These are phyloP conservation scores for Drosophila equinoxialis DNA, from an alignment of 1,140 invertebrate species.

Conservation along the genomic window DNA sequence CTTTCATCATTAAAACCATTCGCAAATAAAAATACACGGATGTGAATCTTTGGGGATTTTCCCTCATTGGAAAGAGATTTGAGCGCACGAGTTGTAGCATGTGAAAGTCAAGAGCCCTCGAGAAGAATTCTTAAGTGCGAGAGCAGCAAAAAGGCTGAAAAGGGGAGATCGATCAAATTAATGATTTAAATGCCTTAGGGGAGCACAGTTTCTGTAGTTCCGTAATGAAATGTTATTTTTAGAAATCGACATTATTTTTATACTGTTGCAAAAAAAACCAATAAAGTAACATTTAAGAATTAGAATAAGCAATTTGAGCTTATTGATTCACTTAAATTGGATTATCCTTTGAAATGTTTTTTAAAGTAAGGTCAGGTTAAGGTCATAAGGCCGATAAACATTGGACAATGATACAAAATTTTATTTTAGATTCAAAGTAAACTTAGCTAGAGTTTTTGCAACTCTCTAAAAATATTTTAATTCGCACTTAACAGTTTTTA, in stretches of 20 bases:
- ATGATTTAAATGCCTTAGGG: slow-evolving; percentile 16
- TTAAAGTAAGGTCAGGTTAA: no score
- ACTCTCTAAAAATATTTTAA: not conserved
- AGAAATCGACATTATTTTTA: not conserved
- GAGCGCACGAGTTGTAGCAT: slow-evolving; percentile 29
- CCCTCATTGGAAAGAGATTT: slow-evolving; percentile 25
- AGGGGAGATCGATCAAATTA: not conserved
- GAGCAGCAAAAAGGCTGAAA: not conserved
- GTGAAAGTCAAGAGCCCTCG: slow-evolving; percentile 39
- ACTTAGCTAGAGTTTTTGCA: no score
- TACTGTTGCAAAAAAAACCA: not conserved
- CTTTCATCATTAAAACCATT: slow-evolving; percentile 1
- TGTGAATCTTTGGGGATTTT: slow-evolving; percentile 51
- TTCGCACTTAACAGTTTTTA: slow-evolving; percentile 22
- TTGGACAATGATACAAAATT: no score
- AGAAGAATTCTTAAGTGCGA: slow-evolving; percentile 25
- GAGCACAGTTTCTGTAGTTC: slow-evolving; percentile 24
- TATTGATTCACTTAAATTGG: no score
- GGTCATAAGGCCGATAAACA: no score
- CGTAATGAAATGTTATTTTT: slow-evolving; percentile 31
- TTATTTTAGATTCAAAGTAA: no score
- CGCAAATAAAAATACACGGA: slow-evolving; percentile 28
- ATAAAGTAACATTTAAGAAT: no score
- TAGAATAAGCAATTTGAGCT: no score
- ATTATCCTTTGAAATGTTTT: no score